Conservation (phyloP, 2,888 invertebrate genomes). For the Andrena chrysosceles region DNA sequence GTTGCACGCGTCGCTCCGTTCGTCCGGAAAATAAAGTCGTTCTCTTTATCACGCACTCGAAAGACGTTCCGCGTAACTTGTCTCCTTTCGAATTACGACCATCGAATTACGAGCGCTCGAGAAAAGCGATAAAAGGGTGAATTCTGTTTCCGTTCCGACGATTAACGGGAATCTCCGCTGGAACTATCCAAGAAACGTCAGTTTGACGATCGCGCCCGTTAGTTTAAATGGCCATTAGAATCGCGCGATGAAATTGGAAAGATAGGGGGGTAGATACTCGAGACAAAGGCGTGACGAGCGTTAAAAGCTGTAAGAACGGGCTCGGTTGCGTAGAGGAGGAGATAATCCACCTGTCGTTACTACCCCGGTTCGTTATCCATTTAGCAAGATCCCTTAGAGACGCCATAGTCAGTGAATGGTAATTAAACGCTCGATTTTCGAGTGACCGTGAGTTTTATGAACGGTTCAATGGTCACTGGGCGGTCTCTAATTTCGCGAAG, state of each 20-base stretch:
- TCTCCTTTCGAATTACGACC: too few relatives aligned
- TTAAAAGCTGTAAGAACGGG: constrained; percentile 43
- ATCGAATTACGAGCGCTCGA: too few relatives aligned
- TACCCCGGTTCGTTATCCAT: constrained; percentile 45
- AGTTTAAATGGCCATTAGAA: constrained; percentile 58
- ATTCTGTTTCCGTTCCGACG: constrained; percentile 2
- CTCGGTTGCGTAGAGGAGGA: constrained; percentile 11
- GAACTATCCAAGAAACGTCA: background rate
- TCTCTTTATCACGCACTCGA: background rate
- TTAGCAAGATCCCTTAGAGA: constrained; percentile 27
- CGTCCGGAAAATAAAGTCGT: background rate
- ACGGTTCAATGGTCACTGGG: constrained; percentile 1
- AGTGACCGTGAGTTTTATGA: constrained; percentile 33
- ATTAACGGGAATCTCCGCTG: background rate
- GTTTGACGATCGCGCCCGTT: constrained; percentile 48
- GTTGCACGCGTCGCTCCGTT: constrained; percentile 15
- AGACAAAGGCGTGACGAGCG: constrained; percentile 42
- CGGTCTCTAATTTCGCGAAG: constrained; percentile 29
- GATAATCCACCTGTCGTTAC: constrained; percentile 58
- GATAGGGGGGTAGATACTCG: constrained; percentile 29
- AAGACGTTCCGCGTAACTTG: background rate
- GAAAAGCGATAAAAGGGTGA: too few relatives aligned
- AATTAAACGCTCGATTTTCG: constrained; percentile 33
- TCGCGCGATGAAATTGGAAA: constrained; percentile 59
- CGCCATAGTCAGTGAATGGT: constrained; percentile 33